These are phyloP conservation scores for Ennomos quercinarius DNA, from an alignment of 2,888 invertebrate genomes.

Conservation along the genomic window DNA sequence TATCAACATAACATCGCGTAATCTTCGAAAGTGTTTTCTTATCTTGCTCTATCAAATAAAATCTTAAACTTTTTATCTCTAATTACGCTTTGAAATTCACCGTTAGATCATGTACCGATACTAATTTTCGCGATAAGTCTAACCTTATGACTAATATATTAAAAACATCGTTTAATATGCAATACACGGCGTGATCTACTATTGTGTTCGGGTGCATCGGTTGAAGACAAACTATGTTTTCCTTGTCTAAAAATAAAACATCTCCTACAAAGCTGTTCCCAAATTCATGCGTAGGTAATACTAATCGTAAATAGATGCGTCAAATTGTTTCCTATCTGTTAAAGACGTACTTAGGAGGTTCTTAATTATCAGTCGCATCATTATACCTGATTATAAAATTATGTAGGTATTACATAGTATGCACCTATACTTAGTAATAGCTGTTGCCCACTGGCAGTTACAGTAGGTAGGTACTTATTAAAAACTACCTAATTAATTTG, in stretches of 20 bases:
- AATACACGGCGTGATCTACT: constrained; percentile 50
- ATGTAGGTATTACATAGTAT: too few species aligned
- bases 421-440: too few species aligned
- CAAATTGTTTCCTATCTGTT: too few species aligned
- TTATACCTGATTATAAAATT: too few species aligned
- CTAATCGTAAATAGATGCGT: constrained; percentile 10
- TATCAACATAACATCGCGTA: constrained; percentile 30
- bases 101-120: constrained; percentile 14
- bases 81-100: constrained; percentile 28
- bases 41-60: constrained; percentile 12
- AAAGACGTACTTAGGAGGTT: too few species aligned
- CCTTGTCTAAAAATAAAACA: constrained; percentile 56
- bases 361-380: too few species aligned
- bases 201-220: constrained; percentile 48
- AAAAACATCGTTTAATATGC: constrained; percentile 57
- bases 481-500: too few species aligned
- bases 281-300: constrained; percentile 20
- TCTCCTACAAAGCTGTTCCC: constrained; percentile 41
- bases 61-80: constrained; percentile 18
- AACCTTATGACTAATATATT: constrained; percentile 58
- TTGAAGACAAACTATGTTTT: constrained; percentile 30
- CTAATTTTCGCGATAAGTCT: constrained; percentile 36
- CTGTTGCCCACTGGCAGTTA: too few species aligned
- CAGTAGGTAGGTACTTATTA: too few species aligned
- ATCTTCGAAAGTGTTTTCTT: constrained; percentile 3